These are phyloP conservation scores for Premnoplex brunnescens DNA, from an alignment of 2,797 vertebrate species.

Conservation along the genomic window DNA sequence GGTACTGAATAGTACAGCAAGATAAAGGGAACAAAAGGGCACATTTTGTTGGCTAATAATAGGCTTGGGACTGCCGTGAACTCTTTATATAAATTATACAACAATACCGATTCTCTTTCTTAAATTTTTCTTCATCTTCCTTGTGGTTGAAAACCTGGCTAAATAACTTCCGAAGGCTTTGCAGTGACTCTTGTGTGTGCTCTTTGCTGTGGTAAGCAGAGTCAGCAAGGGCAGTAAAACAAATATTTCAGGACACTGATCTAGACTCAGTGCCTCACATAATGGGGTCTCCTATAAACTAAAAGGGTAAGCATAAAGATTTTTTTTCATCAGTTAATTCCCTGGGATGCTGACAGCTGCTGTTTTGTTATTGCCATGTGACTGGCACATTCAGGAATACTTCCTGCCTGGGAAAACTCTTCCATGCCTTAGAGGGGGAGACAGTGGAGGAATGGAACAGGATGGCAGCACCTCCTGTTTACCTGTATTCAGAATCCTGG, in stretches of 20 bases:
- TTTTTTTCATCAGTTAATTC: slow-evolving; percentile 17
- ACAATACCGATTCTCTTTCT: not conserved
- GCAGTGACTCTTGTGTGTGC: not conserved
- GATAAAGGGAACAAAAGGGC: slow-evolving; percentile 22
- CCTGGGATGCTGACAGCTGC: slow-evolving; percentile 14
- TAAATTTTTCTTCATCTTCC: not conserved
- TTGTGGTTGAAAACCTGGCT: not conserved
- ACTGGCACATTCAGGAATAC: not conserved
- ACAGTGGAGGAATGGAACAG: not conserved
- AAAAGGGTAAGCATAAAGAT: not conserved
- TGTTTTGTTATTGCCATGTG: not conserved
- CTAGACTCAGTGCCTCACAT: not conserved
- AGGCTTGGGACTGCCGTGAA: slow-evolving; percentile 1
- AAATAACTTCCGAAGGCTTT: not conserved
- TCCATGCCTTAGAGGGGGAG: rapidly evolving
- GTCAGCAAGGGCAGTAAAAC: slow-evolving; percentile 14
- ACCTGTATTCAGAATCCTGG: not conserved
- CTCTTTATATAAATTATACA: not conserved
- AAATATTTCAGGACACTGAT: slow-evolving; percentile 5
- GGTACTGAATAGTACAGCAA: not conserved
- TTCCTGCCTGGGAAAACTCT: not conserved
- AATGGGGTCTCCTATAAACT: not conserved
- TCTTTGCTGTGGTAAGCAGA: not conserved
- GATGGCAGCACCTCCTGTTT: not conserved
- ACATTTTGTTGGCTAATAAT: slow-evolving; percentile 20